phyloP scores from a whole-genome alignment of 2,888 invertebrate species.

The Hipparchia semele region DNA sequence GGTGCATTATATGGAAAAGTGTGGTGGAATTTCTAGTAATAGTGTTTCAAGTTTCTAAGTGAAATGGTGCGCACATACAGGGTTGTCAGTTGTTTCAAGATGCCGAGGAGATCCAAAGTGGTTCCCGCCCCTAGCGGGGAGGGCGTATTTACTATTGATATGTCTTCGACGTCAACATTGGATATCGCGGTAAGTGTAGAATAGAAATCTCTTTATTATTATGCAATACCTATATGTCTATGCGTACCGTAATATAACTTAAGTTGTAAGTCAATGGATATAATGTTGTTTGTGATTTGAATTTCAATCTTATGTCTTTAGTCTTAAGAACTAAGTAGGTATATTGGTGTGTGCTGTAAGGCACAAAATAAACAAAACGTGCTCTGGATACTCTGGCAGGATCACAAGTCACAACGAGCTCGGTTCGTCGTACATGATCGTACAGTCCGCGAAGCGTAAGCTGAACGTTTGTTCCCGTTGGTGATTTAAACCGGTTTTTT shows the following conservation, averaged over 20 bases:
- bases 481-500: too few relatives aligned
- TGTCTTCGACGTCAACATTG: constrained; percentile 57
- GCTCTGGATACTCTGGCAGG: too few relatives aligned
- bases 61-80: constrained; percentile 70
- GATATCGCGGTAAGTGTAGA: constrained; percentile 67
- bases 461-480: too few relatives aligned
- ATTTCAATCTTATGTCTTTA: background rate
- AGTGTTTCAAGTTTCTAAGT: constrained; percentile 25
- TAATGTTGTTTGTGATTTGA: too few relatives aligned
- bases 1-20: background rate
- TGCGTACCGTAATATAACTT: too few relatives aligned
- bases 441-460: too few relatives aligned
- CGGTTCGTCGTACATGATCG: too few relatives aligned
- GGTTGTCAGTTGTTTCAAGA: constrained; percentile 66
- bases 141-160: constrained; percentile 67
- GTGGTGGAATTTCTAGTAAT: constrained; percentile 4
- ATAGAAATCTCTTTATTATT: too few relatives aligned
- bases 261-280: too few relatives aligned
- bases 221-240: too few relatives aligned
- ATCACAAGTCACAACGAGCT: too few relatives aligned
- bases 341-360: background rate
- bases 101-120: constrained; percentile 69
- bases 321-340: background rate
- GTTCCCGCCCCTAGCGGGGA: constrained; percentile 61
- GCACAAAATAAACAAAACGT: too few relatives aligned